Conservation (phyloP, 2,888 invertebrate genomes). For the Rhimphoctona megacephalus region DNA sequence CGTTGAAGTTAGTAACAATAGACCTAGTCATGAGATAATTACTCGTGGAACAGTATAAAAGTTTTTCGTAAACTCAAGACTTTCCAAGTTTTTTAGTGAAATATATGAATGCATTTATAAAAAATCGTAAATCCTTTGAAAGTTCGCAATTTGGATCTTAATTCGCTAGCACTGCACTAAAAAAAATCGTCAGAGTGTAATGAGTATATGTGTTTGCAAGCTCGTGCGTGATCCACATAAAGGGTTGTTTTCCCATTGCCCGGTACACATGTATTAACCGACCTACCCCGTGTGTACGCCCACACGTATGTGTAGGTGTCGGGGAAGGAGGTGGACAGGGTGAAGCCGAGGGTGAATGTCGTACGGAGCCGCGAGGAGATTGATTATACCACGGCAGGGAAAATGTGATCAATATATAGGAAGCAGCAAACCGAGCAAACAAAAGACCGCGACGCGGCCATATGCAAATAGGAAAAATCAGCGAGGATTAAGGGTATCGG, state of each 20-base stretch:
- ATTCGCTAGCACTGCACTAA: slow-evolving; percentile 37
- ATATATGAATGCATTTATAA: background rate
- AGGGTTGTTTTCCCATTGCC: slow-evolving; percentile 57
- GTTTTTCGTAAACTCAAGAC: slow-evolving; percentile 24
- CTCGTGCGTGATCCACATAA: slow-evolving; percentile 67
- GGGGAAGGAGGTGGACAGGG: slow-evolving; percentile 68
- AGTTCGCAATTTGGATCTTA: background rate
- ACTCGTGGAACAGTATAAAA: slow-evolving; percentile 17
- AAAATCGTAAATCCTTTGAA: background rate
- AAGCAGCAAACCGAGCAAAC: slow-evolving; percentile 79
- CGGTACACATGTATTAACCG: slow-evolving; percentile 51
- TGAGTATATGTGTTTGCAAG: slow-evolving; percentile 12
- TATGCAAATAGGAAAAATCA: slow-evolving; percentile 84
- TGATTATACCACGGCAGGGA: slow-evolving; percentile 84
- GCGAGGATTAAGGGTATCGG: slow-evolving; percentile 75
- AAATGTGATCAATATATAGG: slow-evolving; percentile 84
- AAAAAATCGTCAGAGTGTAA: background rate
- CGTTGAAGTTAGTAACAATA: slow-evolving; percentile 5
- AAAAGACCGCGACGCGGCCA: slow-evolving; percentile 80
- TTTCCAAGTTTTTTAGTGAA: background rate
- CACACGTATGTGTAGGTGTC: slow-evolving; percentile 31
- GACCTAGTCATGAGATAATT: background rate
- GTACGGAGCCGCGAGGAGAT: slow-evolving; percentile 80
- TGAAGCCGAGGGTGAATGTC: slow-evolving; percentile 52
- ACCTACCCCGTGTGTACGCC: slow-evolving; percentile 1